These are phyloP conservation scores for Anastrepha obliqua DNA, from an alignment of 1,140 invertebrate species.

Conservation along the genomic window DNA sequence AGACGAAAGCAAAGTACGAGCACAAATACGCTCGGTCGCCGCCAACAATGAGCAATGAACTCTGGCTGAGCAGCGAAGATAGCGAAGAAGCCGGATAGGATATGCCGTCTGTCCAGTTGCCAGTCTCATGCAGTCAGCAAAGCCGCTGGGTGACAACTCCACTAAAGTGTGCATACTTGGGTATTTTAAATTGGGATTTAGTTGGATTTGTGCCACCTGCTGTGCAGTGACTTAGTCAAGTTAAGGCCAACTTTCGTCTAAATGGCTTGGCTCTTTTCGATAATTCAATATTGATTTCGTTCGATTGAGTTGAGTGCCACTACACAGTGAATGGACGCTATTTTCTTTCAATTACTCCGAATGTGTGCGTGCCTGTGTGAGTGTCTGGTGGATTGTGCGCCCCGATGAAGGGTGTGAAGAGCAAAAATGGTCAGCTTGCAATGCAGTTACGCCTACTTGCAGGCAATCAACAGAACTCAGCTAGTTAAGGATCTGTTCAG, in stretches of 20 bases:
- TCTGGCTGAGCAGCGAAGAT: neutral
- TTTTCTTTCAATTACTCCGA: slow-evolving; percentile 45
- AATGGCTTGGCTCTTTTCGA: neutral
- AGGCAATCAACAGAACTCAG: neutral
- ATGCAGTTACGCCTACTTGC: neutral
- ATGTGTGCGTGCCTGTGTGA: neutral
- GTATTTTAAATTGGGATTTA: neutral
- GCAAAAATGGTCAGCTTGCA: neutral
- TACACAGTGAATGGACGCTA: neutral
- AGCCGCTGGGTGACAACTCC: neutral
- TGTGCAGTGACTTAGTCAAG: neutral
- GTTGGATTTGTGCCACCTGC: neutral
- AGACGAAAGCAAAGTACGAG: neutral
- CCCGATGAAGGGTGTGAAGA: neutral
- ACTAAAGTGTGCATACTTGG: neutral
- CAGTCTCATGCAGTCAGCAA: neutral
- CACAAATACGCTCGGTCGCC: neutral
- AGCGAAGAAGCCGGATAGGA: too few species aligned
- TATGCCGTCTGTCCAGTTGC: too few species aligned
- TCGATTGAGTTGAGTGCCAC: neutral
- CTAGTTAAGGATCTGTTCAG: slow-evolving; percentile 22
- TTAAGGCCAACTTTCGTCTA: neutral
- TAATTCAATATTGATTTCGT: slow-evolving; percentile 11
- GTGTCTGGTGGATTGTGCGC: neutral
- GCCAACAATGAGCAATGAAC: neutral